phyloP scores from a whole-genome alignment of 1,140 invertebrate species.

The Drosophila seguyi region DNA sequence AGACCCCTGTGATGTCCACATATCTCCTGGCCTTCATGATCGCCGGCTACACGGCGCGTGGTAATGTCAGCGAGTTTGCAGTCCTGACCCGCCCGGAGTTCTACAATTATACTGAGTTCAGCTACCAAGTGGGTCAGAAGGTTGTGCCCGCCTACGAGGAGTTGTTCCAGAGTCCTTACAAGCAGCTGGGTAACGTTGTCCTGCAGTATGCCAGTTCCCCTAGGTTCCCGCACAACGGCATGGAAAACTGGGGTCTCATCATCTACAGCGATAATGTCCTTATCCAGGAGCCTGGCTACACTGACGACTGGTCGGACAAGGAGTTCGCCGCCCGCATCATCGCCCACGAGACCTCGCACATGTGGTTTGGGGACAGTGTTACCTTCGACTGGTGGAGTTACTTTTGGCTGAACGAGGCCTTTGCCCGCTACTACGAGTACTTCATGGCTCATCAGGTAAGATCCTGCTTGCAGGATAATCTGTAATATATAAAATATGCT shows the following conservation, averaged over 20 bases:
- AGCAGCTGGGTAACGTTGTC: constrained; percentile 84
- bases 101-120: constrained; percentile 87
- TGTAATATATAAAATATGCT: background rate
- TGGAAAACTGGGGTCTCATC: constrained; percentile 94
- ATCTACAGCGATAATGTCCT: constrained; percentile 86
- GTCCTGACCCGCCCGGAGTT: constrained; percentile 89
- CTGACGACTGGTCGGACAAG: constrained; percentile 69
- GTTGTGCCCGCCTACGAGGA: constrained; percentile 85
- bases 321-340: constrained; percentile 86
- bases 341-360: constrained; percentile 88
- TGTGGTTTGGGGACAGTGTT: constrained; percentile 90
- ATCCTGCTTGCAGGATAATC: background rate
- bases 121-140: constrained; percentile 86
- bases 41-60: constrained; percentile 88
- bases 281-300: constrained; percentile 49
- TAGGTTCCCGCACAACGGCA: constrained; percentile 91
- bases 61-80: constrained; percentile 67
- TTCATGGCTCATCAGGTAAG: constrained; percentile 86
- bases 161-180: constrained; percentile 85
- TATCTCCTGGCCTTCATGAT: constrained; percentile 91
- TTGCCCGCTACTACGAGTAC: constrained; percentile 90
- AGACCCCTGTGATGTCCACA: constrained; percentile 90
- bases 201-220: constrained; percentile 90
- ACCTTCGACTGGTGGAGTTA: constrained; percentile 89
- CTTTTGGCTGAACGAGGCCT: constrained; percentile 90